A percentile compares a stretch with the other conserved stretches of the same genome.
These are phyloP conservation scores for Goniozus legneri DNA, from an alignment of 1,140 invertebrate genomes.

Conservation along the genomic window DNA sequence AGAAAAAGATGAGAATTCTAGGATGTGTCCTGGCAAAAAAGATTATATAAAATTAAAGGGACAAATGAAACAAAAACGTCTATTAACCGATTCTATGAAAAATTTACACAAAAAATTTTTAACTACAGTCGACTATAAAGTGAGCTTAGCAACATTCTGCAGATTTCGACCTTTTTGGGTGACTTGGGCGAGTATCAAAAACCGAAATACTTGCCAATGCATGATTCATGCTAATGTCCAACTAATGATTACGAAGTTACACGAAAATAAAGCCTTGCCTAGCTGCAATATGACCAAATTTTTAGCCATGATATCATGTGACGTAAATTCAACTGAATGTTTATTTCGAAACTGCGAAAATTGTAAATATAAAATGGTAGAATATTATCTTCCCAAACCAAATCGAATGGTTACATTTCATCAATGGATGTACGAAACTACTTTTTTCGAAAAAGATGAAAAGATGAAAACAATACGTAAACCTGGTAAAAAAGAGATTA, in stretches of 20 bases:
- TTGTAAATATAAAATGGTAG: not conserved
- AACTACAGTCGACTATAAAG: not conserved
- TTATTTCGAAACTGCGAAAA: not conserved
- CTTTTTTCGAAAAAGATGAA: not conserved
- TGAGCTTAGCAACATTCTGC: conserved; percentile 4
- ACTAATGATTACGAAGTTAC: not conserved
- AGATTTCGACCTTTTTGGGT: conserved; percentile 14
- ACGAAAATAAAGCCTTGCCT: not conserved
- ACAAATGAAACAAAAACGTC: conserved; percentile 12
- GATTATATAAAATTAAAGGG: conserved; percentile 10
- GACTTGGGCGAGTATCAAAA: not conserved
- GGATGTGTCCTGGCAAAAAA: conserved; percentile 13
- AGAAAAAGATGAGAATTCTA: conserved; percentile 5
- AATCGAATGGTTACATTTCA: not conserved
- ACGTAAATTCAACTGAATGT: not conserved
- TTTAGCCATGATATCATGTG: not conserved
- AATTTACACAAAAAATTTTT: conserved; percentile 6
- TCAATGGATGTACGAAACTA: not conserved
- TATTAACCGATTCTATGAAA: conserved; percentile 6
- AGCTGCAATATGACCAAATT: not conserved
- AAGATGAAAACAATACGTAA: not conserved
- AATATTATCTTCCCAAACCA: not conserved
- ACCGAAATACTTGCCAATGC: conserved; percentile 13
- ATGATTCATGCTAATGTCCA: not conserved
- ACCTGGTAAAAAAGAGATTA: not conserved